Conservation (phyloP, 2,797 vertebrate genomes). For the Hoplostethus mediterraneus region DNA sequence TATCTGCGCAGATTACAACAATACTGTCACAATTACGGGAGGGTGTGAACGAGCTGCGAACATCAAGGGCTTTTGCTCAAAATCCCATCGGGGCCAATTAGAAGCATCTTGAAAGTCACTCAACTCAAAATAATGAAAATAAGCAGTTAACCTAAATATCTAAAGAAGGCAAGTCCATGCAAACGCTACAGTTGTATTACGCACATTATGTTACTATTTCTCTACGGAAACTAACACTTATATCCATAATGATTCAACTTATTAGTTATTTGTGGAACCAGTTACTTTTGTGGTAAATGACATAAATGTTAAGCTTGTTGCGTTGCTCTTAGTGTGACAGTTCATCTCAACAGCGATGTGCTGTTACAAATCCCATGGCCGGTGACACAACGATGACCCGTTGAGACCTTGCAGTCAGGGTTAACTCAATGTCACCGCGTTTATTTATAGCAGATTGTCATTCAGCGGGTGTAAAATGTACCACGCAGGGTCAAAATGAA, state of each 20-base stretch:
- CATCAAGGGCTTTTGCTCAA: slow-evolving; percentile 63
- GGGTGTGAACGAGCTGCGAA: slow-evolving; percentile 61
- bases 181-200: slow-evolving; percentile 28
- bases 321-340: neutral
- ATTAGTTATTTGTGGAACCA: neutral
- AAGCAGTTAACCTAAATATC: slow-evolving; percentile 69
- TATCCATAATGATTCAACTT: neutral
- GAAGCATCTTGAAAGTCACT: slow-evolving; percentile 67
- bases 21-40: slow-evolving; percentile 66
- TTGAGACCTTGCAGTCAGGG: slow-evolving; percentile 4
- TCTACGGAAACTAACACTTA: slow-evolving; percentile 14
- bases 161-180: slow-evolving; percentile 44
- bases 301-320: neutral
- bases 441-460: slow-evolving; percentile 38
- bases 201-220: slow-evolving; percentile 24
- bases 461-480: slow-evolving; percentile 55
- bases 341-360: neutral
- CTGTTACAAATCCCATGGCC: neutral
- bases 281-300: neutral
- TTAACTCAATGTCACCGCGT: slow-evolving; percentile 23
- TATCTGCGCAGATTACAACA: slow-evolving; percentile 65
- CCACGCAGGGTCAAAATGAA: slow-evolving; percentile 49
- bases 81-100: slow-evolving; percentile 82
- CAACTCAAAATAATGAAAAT: slow-evolving; percentile 66
- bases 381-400: slow-evolving; percentile 29